Base-by-base conservation (phyloP, 23 tunicate genomes). In the Styela clava region DNA sequence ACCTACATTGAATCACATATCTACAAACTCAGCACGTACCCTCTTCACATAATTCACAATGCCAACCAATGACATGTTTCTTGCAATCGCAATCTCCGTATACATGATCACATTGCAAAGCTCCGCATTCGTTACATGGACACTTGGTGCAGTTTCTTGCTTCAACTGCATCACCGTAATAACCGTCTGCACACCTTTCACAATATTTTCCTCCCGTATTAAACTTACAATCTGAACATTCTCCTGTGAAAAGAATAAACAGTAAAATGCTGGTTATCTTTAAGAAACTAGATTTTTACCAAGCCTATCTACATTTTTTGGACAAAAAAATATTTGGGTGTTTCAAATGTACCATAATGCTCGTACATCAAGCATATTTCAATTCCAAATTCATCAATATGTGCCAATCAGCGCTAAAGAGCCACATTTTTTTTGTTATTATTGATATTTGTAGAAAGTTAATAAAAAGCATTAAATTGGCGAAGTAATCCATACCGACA, bases 171-270 rank as follows among this genome's bases (percentile, higher is more conserved):
- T 95, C 89, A 26, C 99, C 99, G 74, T 79, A 95, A 81, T 65
- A 87, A 77, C 95, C 95, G 29, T 87, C 89, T 2, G 94, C 99
- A 84, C 99, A 95, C 1, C 78, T 36, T 70, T 95, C 97, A 69
- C 99, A 95, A 35, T 95, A 78, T 36, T 83, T 83, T 1, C 99
- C 99, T 32, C 91, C 92, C 52, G 91, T 85, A 85, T 84, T 86
- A 74, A 30, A 82, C 74, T 56, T 34, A 52, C 97, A 91, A 26
- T 91, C 90, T 2, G 61, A 18, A 74, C 97, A 91, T 78, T 80
- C 87, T 2, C 96, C 96, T 89, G 74, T 0, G 73, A 79, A n/a
- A 18, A 33, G 24, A 0, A 18, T 21, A 1, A 31, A 74, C n/a
- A 21, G 52, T 74, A 74, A 20, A 34, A 0, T n/a, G n/a, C n/a